Base-by-base conservation (phyloP, 1,140 invertebrate genomes). In the Probaryconus sp. region DNA sequence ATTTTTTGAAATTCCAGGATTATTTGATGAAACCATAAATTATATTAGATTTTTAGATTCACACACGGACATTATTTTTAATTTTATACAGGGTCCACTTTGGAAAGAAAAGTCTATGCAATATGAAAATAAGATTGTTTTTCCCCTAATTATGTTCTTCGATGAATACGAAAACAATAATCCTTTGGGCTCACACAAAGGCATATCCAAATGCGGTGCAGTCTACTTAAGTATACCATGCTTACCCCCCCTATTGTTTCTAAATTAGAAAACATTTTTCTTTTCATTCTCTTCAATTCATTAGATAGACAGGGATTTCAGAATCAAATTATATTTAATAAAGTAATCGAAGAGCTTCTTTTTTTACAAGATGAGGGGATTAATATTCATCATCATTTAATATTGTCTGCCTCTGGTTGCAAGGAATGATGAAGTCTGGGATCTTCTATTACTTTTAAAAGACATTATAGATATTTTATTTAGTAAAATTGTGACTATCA, bases 191-290 rank as follows among this genome's bases (percentile, higher is more conserved):
- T 20, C 14, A 3, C 76, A 79, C 56, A 61, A 75, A 53, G 72
- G 70, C 3, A 24, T 75, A 7, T 42, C 78, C 11, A 80, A 79
- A 76, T 58, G 80, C 14, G 77, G 79, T 18, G 76, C 64, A 9
- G 45, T 80, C 17, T 81, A 83, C 64, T 21, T 78, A 33, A 77
- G 63, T 18, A 56, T 83, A 13, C 61, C 79, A 9, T 65, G 58
- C 47, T 55, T 83, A 20, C 78, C 81, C 33, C 45, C 68, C 6
- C 18, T 33, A 53, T 69, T 42, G 45, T 31, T 17, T 68, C 68
- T 5, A 61, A 73, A 70, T 26, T 82, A 38, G 58, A 80, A 31
- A 76, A 78, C 53, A 82, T 84, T 37, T 83, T 81, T 71, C 24
- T 83, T 16, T 40, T 63, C 37, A 13, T 33, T 28, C 28, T 84